Conservation (phyloP, 2,113 vertebrate genomes). For the Lanius collurio region DNA sequence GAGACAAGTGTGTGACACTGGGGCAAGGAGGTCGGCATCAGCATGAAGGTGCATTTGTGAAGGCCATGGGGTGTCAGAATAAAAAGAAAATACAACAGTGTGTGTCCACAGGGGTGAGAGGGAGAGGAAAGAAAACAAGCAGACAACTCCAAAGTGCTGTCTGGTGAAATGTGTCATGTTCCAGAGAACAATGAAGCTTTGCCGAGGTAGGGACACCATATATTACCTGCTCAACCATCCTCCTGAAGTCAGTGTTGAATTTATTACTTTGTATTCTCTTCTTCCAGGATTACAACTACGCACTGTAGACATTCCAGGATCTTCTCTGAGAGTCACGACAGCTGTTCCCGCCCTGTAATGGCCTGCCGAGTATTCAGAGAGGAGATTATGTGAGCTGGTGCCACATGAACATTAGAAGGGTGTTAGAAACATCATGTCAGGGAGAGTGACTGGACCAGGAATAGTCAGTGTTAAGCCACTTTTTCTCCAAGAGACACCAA, state of each 20-base stretch:
- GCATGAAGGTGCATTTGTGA: background rate
- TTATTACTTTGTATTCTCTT: background rate
- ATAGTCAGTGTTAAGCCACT: background rate
- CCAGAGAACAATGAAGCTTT: background rate
- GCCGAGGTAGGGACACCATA: background rate
- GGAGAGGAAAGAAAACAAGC: background rate
- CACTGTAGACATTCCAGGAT: slow-evolving; percentile 49
- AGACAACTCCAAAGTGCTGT: background rate
- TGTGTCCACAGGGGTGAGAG: background rate
- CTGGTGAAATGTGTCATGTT: background rate
- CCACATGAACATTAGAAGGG: background rate
- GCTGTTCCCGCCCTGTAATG: background rate
- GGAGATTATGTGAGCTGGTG: background rate
- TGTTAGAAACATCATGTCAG: background rate
- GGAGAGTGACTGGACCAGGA: background rate
- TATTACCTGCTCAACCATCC: slow-evolving; percentile 55
- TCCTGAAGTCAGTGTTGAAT: slow-evolving; percentile 45
- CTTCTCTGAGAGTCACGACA: background rate
- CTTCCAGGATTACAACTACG: background rate
- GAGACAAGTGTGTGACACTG: background rate
- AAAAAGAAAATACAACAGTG: background rate
- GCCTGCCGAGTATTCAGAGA: background rate
- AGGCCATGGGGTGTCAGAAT: background rate
- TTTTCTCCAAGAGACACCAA: background rate
- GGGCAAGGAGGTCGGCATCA: background rate